A percentile compares a stretch with the other conserved stretches of the same genome.
These are phyloP conservation scores for Microchirus variegatus DNA, from an alignment of 2,797 vertebrate species.

Conservation along the genomic window DNA sequence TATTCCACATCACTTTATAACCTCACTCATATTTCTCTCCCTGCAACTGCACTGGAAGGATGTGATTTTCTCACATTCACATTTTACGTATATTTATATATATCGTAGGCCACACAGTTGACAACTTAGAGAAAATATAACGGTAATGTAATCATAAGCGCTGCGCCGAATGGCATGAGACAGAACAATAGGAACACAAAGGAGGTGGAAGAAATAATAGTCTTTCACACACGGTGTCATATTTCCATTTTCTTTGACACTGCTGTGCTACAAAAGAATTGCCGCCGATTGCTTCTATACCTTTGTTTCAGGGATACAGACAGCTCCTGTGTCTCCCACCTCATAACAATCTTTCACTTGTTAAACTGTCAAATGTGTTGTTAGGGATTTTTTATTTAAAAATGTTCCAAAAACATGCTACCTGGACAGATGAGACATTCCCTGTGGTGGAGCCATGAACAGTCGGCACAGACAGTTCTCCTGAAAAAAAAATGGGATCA, in stretches of 20 bases:
- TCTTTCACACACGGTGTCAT: constrained; percentile 46
- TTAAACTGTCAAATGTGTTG: constrained; percentile 69
- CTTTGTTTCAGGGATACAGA: constrained; percentile 50
- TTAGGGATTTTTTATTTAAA: constrained; percentile 68
- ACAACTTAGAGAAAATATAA: constrained; percentile 35
- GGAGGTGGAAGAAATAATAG: constrained; percentile 43
- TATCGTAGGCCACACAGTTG: constrained; percentile 28
- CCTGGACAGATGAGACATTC: constrained; percentile 70
- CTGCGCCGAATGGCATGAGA: constrained; percentile 40
- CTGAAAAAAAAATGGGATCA: constrained; percentile 36
- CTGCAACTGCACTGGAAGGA: constrained; percentile 43
- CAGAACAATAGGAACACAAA: constrained; percentile 26
- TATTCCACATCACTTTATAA: constrained; percentile 57
- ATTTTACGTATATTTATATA: constrained; percentile 15
- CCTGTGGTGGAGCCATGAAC: constrained; percentile 60
- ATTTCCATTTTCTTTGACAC: constrained; percentile 61
- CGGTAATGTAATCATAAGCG: constrained; percentile 42
- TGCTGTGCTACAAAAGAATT: constrained; percentile 31
- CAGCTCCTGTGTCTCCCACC: constrained; percentile 52
- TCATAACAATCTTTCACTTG: constrained; percentile 65
- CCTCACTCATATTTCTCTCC: constrained; percentile 29
- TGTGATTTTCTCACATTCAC: constrained; percentile 38
- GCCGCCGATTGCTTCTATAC: constrained; percentile 38
- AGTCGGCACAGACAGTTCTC: constrained; percentile 55
- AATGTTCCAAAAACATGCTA: constrained; percentile 76